These are phyloP conservation scores for Podarcis muralis DNA, from an alignment of 2,113 vertebrate genomes.

Conservation along the genomic window DNA sequence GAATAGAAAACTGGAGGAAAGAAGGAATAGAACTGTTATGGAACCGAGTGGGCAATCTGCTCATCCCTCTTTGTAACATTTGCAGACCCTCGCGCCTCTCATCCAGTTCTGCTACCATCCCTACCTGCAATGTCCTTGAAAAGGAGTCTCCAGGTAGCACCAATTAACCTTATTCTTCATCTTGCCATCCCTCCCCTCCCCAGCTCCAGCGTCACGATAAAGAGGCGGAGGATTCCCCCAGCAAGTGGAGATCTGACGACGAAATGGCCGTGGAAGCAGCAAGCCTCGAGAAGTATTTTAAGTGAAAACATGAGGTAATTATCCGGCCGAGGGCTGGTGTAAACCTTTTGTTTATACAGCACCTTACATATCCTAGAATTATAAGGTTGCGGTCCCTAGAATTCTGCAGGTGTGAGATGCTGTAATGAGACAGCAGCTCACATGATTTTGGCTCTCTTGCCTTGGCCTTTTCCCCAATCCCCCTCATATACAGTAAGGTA, in stretches of 20 bases:
- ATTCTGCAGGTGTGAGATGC: background rate
- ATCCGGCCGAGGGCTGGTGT: too few species aligned
- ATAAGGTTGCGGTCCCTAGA: background rate
- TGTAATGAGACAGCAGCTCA: background rate
- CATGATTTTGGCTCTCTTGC: too few species aligned
- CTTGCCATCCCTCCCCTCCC: too few species aligned
- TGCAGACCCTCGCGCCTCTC: too few species aligned
- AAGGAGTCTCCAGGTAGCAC: background rate
- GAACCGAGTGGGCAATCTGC: background rate
- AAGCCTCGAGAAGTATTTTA: slow-evolving; percentile 67
- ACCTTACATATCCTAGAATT: background rate
- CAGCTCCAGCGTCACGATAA: slow-evolving; percentile 49
- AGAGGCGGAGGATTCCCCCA: slow-evolving; percentile 59
- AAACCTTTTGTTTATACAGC: background rate
- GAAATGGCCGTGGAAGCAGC: slow-evolving; percentile 79
- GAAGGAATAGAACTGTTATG: too few species aligned
- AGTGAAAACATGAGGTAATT: slow-evolving; percentile 35
- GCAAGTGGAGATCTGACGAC: slow-evolving; percentile 78
- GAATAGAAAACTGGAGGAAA: too few species aligned
- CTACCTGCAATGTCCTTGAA: background rate
- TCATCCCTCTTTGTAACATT: background rate
- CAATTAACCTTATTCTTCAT: background rate
- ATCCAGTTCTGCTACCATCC: too few species aligned
- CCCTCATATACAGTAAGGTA: too few species aligned
- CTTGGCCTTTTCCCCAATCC: too few species aligned